Evolutionary conservation across 2,888 invertebrate species (phyloP).

Genomic region (Lasioglossum vierecki): DNA sequence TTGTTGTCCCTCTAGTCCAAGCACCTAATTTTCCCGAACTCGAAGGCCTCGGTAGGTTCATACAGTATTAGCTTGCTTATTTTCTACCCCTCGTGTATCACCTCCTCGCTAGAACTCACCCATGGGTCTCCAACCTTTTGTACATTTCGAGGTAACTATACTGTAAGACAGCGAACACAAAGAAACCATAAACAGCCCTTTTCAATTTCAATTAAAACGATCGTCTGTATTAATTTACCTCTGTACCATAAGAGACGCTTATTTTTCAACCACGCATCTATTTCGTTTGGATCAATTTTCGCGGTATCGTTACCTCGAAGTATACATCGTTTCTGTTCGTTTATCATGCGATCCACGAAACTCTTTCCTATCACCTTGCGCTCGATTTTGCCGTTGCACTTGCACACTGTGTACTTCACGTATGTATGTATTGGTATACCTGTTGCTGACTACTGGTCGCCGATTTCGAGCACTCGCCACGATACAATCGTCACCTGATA

Average conservation of each 20-base stretch:
- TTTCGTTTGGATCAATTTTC: background rate
- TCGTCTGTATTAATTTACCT: too few species aligned
- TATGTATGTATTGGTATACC: slow-evolving; percentile 15
- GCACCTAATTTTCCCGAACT: slow-evolving; percentile 87
- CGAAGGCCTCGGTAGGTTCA: slow-evolving; percentile 87
- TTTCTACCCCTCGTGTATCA: slow-evolving; percentile 61
- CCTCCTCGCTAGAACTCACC: slow-evolving; percentile 34
- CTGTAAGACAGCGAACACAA: background rate
- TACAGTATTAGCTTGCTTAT: slow-evolving; percentile 82
- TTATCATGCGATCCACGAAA: slow-evolving; percentile 15
- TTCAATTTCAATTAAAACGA: background rate
- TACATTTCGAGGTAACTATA: background rate
- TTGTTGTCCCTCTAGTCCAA: slow-evolving; percentile 85
- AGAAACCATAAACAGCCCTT: background rate
- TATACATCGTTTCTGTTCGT: background rate
- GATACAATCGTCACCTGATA: slow-evolving; percentile 8
- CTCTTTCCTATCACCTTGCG: background rate
- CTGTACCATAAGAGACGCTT: too few species aligned
- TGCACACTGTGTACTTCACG: slow-evolving; percentile 35
- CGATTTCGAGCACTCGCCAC: slow-evolving; percentile 6
- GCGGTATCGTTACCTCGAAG: background rate
- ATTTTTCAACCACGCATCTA: too few species aligned
- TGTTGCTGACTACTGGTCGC: slow-evolving; percentile 4
- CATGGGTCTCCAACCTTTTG: slow-evolving; percentile 27
- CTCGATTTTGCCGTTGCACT: slow-evolving; percentile 41